A percentile compares a stretch with the other conserved stretches of the same genome.
Conservation (phyloP, 92 coral and sea anemone species). For the Scolanthus callimorphus region DNA sequence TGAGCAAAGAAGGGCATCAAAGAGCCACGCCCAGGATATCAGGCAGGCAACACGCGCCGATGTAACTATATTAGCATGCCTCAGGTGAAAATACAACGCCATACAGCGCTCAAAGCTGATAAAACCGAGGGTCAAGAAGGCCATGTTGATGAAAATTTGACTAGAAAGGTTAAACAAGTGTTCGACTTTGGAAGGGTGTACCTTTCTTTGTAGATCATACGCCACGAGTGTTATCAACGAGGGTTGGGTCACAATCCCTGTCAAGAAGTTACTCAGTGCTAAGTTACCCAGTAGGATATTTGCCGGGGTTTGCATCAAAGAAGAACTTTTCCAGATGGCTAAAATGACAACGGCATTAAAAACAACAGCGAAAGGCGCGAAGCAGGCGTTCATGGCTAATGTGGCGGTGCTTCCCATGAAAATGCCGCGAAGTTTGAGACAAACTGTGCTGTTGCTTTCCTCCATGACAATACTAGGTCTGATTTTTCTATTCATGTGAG, state of each 20-base stretch:
- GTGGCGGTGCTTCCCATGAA: neutral
- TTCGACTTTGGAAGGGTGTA: neutral
- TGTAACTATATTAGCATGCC: neutral
- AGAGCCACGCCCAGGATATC: too few relatives aligned
- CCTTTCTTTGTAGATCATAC: neutral
- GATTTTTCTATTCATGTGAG: too few relatives aligned
- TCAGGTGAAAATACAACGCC: neutral
- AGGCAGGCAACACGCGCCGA: neutral
- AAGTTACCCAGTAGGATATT: neutral
- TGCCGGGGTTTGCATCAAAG: neutral
- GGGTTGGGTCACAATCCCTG: neutral
- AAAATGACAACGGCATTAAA: neutral
- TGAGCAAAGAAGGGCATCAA: too few relatives aligned
- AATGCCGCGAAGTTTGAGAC: neutral
- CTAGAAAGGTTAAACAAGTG: neutral
- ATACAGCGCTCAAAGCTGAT: neutral
- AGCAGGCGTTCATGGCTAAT: neutral
- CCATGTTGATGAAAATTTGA: neutral
- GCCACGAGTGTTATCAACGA: neutral
- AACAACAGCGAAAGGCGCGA: neutral
- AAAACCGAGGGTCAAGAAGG: neutral
- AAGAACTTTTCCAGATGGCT: neutral
- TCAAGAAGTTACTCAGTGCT: neutral
- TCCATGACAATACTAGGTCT: too few relatives aligned
- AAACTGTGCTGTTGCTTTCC: neutral